phyloP scores from a whole-genome alignment of 2,888 invertebrate species.

The Theodoxus fluviatilis region DNA sequence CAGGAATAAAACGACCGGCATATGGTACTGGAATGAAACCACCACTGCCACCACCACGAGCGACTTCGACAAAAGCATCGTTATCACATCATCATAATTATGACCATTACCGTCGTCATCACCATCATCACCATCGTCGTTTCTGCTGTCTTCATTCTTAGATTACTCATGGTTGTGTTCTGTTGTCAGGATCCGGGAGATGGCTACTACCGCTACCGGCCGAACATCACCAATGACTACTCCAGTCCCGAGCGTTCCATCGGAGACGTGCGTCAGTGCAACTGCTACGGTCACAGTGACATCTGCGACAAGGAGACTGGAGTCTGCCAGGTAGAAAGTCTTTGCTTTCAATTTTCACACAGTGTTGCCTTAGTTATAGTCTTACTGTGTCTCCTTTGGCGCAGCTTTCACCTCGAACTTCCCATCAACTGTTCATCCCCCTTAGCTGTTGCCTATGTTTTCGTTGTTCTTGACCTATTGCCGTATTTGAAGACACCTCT shows the following conservation, averaged over 20 bases:
- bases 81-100: not conserved
- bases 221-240: constrained; percentile 71
- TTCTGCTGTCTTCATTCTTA: not conserved
- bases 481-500: not conserved
- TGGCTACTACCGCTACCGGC: constrained; percentile 80
- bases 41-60: not conserved
- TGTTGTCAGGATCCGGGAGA: constrained; percentile 67
- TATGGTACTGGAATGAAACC: too few relatives aligned
- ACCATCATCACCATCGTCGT: not conserved
- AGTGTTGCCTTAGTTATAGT: not conserved
- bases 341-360: not conserved
- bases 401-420: too few relatives aligned
- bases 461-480: not conserved
- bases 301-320: constrained; percentile 86
- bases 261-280: constrained; percentile 81
- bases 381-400: not conserved
- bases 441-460: too few relatives aligned
- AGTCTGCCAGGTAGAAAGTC: constrained; percentile 80
- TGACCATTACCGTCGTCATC: not conserved
- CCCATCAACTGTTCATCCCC: too few relatives aligned
- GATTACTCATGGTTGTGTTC: not conserved
- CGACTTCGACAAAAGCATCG: not conserved
- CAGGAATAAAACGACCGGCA: too few relatives aligned
- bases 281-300: constrained; percentile 81
- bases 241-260: constrained; percentile 81